Evolutionary conservation across 1,140 invertebrate species (phyloP), one percentile per base, ranked within the genome.

Genomic region (Zaprionus taronus): DNA sequence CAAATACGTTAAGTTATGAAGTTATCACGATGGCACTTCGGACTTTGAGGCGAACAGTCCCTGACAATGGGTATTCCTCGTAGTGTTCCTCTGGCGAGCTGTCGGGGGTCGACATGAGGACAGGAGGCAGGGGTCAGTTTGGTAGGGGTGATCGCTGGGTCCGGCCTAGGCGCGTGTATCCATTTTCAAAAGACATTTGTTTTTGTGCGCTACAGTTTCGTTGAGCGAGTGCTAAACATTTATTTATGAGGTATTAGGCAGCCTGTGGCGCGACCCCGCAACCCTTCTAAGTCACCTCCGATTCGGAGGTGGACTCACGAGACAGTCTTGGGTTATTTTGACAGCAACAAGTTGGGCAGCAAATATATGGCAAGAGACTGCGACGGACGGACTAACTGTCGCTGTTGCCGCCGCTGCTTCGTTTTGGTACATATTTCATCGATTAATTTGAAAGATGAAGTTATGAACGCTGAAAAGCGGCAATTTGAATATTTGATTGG

Each of bases 401-500:
- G 65, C 74, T 71, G 74, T 74, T 61, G 77, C 68, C 26, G 26
- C 26, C 26, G 26, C 26, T 71, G 79, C 71, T 83, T 78, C 79
- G 82, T 79, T 85, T 57, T 79, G 83, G 83, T 82, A 85, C 85
- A 90, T 89, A 89, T 89, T 78, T 90, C 85, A 90, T 90, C 85
- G 85, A 85, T 85, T 90, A 83, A 90, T 90, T 90, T 90, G 49
- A 77, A 84, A 90, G 85, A 90, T 90, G 85, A 90, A 90, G 85
- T 90, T 90, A 90, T 90, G 85, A 90, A 90, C 81, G 79, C 20
- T 77, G 79, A 81, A 79, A 81, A 69, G 66, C 81, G 51, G 63
- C 65, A 84, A 90, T 90, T 90, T 90, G 73, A 90, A 90, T 90
- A 90, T 90, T 90, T 90, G 86, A 90, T 90, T 90, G 85, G 85